Evolutionary conservation across 2,113 vertebrate species (phyloP), one percentile per base, ranked within the genome.

Genomic region (Aplodontia rufa): DNA sequence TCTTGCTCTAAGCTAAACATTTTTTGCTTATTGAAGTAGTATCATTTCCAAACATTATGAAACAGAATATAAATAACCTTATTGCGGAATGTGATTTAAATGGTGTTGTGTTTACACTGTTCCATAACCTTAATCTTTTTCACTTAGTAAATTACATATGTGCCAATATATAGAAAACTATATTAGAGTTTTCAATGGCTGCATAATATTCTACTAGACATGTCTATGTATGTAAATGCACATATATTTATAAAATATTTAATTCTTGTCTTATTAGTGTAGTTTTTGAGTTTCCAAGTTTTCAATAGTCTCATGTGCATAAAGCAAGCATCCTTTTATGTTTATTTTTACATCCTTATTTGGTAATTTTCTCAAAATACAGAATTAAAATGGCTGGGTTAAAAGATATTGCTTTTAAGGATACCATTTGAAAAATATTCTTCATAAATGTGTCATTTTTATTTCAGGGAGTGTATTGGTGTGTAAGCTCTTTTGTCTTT

Each of bases 331-430:
- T 93, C 45, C 10, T 62, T 17, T 84, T 80, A 60, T 79, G 40
- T 80, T 94, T 28, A 75, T 35, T 90, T 92, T 88, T 88, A 62
- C 84, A 22, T 53, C 37, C 17, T 82, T 76, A 17, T 17, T n/a
- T 13, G 88, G 32, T 64, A 81, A 84, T 95, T 88, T 90, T 53
- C 86, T 93, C 47, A 72, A 55, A 45, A 42, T 49, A 68, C 53
- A 37, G 28, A 84, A 90, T 96, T 85, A 72, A 93, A 85, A 64
- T 80, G 30, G 16, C 37, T 93, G 14, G 22, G 22, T 81, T 64
- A 28, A 90, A 95, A 92, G 37, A 51, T 42, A 81, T 2, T 19
- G 8, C 5, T 89, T 74, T 86, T 74, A 96, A 94, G 42, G 26
- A 60, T 60, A 26, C 28, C 55, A 66, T 76, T 64, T 80, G 80